These are phyloP conservation scores for Xenopus borealis DNA, from an alignment of 2,113 vertebrate genomes.

Conservation along the genomic window DNA sequence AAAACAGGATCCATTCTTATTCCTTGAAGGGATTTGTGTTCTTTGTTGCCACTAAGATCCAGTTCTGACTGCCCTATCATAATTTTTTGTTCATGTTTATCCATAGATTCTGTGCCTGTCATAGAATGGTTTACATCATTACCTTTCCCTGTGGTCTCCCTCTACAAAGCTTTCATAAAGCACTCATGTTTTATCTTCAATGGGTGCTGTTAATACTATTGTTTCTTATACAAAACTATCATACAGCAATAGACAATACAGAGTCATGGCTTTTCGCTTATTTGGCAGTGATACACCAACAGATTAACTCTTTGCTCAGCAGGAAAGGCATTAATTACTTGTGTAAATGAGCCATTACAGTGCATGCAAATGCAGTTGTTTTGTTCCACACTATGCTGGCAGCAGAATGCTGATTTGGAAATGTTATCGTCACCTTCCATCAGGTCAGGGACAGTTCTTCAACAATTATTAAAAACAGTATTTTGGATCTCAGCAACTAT, in stretches of 20 bases:
- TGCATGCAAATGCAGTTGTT: constrained; percentile 12
- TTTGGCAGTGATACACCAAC: constrained; percentile 18
- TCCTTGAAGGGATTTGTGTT: too few species aligned
- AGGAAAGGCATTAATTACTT: constrained; percentile 22
- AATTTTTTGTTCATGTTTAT: too few species aligned
- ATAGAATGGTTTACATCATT: too few species aligned
- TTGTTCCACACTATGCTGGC: constrained; percentile 2
- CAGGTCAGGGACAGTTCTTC: constrained; percentile 11
- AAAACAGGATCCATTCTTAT: too few species aligned
- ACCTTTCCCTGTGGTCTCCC: too few species aligned
- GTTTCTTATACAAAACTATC: background rate
- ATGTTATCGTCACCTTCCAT: constrained; percentile 21
- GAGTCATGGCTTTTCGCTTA: constrained; percentile 18
- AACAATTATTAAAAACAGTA: background rate
- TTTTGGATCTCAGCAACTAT: background rate
- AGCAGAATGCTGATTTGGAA: constrained; percentile 26
- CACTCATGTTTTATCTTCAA: too few species aligned
- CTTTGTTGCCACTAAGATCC: too few species aligned
- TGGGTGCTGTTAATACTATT: background rate
- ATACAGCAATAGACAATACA: constrained; percentile 9
- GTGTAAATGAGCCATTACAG: constrained; percentile 33
- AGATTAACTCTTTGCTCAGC: constrained; percentile 27
- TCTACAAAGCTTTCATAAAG: too few species aligned
- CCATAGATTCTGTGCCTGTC: too few species aligned
- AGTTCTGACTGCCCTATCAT: too few species aligned